Base-by-base conservation (phyloP, 2,888 invertebrate genomes). In the Conistra vaccinii region DNA sequence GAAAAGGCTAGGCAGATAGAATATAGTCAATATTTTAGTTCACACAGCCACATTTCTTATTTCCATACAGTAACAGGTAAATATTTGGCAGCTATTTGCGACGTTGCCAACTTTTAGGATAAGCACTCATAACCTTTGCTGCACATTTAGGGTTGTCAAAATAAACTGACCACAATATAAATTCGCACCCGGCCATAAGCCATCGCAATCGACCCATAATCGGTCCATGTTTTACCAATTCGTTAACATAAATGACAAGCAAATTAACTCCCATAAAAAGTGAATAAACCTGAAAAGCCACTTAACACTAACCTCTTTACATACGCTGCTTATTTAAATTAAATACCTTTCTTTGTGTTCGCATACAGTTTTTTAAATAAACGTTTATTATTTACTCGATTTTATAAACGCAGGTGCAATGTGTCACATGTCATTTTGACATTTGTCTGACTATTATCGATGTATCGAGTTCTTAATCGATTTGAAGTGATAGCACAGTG, bases 311-410 rank as follows among this genome's bases (percentile, higher is more conserved):
- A 81, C 77, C 69, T 67, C 76, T 62, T 76, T 63, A 76, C 66
- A 69, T 82, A 51, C 20, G 17, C 39, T 62, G 63, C 65, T 79
- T 84, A 70, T 62, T 81, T 69, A 69, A 71, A 55, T 55, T 58
- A 66, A 61, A 81, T 63, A 76, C 35, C 42, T 85, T 81, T 76
- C 82, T 85, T 85, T 82, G 76, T 84, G 45, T 62, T 48, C 69
- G 35, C 55, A 42, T 26, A 60, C 14, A 23, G 23, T 53, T 60
- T 78, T 78, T 68, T 42, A 48, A 69, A 66, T 84, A 80, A 81
- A 61, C 57, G 69, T 57, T 70, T 76, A 69, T 76, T 69, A 76
- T 76, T 80, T 57, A 75, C 39, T 76, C 82, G 69, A 81, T 81
- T 81, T 65, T 42, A 29, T 57, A 29, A 60, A 32, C 29, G 72